phyloP scores from a whole-genome alignment of 2,888 invertebrate species.

The Perizoma affinitatum region DNA sequence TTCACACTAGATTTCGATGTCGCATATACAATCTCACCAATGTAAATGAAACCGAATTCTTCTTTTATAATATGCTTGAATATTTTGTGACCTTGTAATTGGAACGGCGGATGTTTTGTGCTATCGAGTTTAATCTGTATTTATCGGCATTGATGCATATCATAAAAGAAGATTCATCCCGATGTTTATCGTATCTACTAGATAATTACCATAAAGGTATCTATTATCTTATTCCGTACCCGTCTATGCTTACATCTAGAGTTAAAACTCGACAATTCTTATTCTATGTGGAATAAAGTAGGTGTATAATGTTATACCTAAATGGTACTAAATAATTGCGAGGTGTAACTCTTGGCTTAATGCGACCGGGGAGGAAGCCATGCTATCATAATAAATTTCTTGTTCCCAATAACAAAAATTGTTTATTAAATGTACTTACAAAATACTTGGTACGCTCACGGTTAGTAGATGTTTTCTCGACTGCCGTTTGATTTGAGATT shows the following conservation, averaged over 20 bases:
- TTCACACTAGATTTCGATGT: constrained; percentile 79
- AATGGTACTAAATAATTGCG: constrained; percentile 72
- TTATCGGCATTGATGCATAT: constrained; percentile 50
- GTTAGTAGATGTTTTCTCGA: no score
- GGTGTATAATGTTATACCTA: constrained; percentile 60
- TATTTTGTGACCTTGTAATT: constrained; percentile 64
- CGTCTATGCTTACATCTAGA: constrained; percentile 68
- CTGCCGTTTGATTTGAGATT: no score
- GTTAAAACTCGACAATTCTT: constrained; percentile 71
- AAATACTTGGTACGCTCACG: no score
- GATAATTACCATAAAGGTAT: constrained; percentile 42
- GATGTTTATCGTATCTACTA: constrained; percentile 48
- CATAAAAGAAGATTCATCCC: constrained; percentile 65
- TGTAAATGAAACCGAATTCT: constrained; percentile 71
- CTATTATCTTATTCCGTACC: constrained; percentile 54
- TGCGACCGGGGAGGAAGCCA: constrained; percentile 35
- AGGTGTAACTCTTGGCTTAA: constrained; percentile 70
- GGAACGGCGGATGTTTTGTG: constrained; percentile 10
- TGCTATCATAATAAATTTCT: not conserved
- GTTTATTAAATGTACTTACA: no score
- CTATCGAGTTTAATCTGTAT: constrained; percentile 3
- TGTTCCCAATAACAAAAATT: no score
- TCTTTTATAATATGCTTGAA: constrained; percentile 70
- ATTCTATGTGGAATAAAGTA: constrained; percentile 77
- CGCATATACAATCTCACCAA: constrained; percentile 67